Evolutionary conservation across 1,140 invertebrate species (phyloP).

Genomic region (Phocides pigmalion): DNA sequence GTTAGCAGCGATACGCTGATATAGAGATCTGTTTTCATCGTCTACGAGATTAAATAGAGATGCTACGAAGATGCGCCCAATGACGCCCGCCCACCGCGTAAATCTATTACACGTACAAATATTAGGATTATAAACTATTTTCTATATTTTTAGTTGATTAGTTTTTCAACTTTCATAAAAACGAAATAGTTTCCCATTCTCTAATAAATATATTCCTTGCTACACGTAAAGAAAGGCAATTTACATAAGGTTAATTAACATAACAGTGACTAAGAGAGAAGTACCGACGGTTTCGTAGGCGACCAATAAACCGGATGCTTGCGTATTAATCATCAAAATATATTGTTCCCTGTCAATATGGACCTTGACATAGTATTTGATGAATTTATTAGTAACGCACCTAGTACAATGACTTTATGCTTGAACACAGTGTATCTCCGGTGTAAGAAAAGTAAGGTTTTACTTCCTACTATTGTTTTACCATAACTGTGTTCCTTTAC

Average conservation of each 20-base stretch:
- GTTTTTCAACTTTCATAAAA: too few species aligned
- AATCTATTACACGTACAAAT: background rate
- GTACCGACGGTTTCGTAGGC: conserved; percentile 47
- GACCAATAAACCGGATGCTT: conserved; percentile 49
- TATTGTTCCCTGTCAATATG: conserved; percentile 52
- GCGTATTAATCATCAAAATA: conserved; percentile 54
- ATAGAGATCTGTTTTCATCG: background rate
- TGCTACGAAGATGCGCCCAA: conserved; percentile 37
- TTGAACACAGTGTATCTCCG: background rate
- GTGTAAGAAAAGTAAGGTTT: conserved; percentile 9
- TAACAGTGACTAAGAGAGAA: conserved; percentile 40
- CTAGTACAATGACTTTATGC: conserved; percentile 14
- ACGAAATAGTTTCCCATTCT: background rate
- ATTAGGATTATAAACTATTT: background rate
- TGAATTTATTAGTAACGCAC: conserved; percentile 29
- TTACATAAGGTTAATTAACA: conserved; percentile 31
- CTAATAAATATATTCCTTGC: background rate
- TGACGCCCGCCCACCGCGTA: conserved; percentile 41
- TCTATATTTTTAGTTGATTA: too few species aligned
- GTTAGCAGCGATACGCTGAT: background rate
- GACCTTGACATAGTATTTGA: conserved; percentile 62
- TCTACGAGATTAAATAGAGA: conserved; percentile 19
- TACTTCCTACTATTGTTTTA: conserved; percentile 7
- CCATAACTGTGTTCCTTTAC: too few species aligned
- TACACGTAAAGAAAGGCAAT: conserved; percentile 21